phyloP scores from a whole-genome alignment of 2,888 invertebrate genomes.

The Tubulanus polymorphus region DNA sequence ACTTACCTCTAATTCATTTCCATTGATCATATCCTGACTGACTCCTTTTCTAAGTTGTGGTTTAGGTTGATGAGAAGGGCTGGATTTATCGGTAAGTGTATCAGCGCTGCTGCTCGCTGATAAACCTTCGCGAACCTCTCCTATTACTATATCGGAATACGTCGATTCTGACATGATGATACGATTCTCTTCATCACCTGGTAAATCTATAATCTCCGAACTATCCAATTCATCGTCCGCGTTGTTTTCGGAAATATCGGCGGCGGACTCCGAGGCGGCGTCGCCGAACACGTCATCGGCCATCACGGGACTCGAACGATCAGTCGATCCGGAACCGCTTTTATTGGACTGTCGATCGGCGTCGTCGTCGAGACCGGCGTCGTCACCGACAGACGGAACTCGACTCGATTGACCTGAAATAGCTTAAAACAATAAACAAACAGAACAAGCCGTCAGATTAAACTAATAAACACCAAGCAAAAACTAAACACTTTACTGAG shows the following conservation, averaged over 20 bases:
- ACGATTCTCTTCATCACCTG: not conserved
- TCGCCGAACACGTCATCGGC: constrained; percentile 39
- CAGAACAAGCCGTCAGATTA: too few relatives aligned
- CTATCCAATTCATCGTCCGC: constrained; percentile 14
- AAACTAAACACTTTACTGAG: too few relatives aligned
- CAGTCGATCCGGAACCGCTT: constrained; percentile 14
- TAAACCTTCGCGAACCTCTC: constrained; percentile 40
- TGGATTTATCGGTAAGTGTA: constrained; percentile 39
- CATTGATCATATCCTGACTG: constrained; percentile 36
- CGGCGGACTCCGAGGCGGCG: not conserved
- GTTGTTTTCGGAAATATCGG: constrained; percentile 28
- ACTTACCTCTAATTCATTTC: constrained; percentile 24
- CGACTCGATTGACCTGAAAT: constrained; percentile 9
- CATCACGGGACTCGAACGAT: constrained; percentile 39
- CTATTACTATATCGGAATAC: constrained; percentile 48
- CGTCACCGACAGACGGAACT: constrained; percentile 27
- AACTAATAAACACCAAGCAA: too few relatives aligned
- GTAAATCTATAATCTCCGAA: constrained; percentile 1
- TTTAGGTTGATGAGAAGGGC: constrained; percentile 33
- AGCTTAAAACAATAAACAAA: not conserved
- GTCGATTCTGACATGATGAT: constrained; percentile 32
- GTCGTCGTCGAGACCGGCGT: constrained; percentile 49
- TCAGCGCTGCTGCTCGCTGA: constrained; percentile 44
- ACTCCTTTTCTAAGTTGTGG: constrained; percentile 20
- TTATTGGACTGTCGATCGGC: constrained; percentile 18